phyloP scores from a whole-genome alignment of 2,113 vertebrate genomes.

The Myrmecobius fasciatus region DNA sequence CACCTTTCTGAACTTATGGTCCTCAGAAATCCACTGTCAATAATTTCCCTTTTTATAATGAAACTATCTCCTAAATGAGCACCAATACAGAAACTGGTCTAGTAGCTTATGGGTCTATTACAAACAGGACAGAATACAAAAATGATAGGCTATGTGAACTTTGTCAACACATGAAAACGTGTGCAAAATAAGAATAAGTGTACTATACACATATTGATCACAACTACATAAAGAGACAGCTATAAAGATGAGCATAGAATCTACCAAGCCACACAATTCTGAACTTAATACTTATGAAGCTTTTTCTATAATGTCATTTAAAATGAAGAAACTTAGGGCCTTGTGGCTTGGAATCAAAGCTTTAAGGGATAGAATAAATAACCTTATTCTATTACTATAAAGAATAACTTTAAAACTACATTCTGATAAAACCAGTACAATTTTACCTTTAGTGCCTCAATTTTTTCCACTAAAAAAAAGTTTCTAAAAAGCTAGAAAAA shows the following conservation, averaged over 20 bases:
- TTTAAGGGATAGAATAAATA: neutral
- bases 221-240: too few species aligned
- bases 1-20: neutral
- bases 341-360: neutral
- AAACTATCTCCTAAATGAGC: neutral
- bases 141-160: neutral
- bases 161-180: neutral
- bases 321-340: neutral
- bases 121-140: too few species aligned
- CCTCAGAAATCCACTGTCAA: neutral
- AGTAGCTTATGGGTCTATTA: neutral
- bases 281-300: too few species aligned
- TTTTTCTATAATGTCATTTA: neutral
- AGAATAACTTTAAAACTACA: too few species aligned
- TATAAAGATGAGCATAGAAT: too few species aligned
- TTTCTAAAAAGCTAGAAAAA: too few species aligned
- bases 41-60: neutral
- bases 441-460: neutral
- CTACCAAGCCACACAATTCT: neutral
- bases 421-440: neutral
- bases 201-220: too few species aligned
- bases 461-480: neutral
- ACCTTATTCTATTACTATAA: too few species aligned
- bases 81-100: neutral
- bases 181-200: neutral